Conservation (phyloP, 2,113 vertebrate genomes). For the Actenoides lindsayi region DNA sequence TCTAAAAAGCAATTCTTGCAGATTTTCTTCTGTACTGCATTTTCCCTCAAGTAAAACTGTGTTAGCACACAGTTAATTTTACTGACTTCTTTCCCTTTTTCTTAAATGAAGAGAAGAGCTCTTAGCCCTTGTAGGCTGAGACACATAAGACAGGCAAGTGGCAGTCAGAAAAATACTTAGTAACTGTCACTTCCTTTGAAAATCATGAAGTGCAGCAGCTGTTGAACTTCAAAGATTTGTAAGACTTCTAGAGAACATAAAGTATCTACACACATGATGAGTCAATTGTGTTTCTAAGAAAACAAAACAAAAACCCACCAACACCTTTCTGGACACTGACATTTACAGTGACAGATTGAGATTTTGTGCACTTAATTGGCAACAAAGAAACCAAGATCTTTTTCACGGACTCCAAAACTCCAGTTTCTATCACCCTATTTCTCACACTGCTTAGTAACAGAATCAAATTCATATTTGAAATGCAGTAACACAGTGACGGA, state of each 20-base stretch:
- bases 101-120: background rate
- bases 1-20: background rate
- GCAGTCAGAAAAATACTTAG: background rate
- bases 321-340: background rate
- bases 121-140: background rate
- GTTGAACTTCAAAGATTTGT: background rate
- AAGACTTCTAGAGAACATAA: background rate
- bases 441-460: background rate
- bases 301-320: background rate
- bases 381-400: background rate
- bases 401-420: background rate
- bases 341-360: background rate
- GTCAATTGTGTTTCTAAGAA: background rate
- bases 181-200: background rate
- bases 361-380: background rate
- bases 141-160: background rate
- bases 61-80: background rate
- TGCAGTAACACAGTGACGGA: background rate
- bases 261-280: background rate
- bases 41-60: background rate
- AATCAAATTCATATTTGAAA: background rate
- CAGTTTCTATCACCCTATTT: background rate
- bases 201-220: background rate
- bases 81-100: background rate
- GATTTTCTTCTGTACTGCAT: background rate